These are phyloP conservation scores for Cataglyphis cursor DNA, from an alignment of 2,888 invertebrate genomes.

Conservation along the genomic window DNA sequence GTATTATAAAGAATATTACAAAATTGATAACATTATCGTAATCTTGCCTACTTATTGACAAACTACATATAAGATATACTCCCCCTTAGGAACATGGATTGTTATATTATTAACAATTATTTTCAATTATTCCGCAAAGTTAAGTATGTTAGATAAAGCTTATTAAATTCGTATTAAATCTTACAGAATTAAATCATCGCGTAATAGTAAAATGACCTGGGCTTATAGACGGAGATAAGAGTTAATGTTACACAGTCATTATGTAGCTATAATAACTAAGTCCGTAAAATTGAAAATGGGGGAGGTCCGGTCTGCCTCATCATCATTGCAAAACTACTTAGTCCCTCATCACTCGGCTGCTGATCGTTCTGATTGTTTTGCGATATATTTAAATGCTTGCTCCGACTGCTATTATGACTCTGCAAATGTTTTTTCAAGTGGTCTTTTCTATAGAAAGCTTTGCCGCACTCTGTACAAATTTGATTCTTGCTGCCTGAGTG, in stretches of 20 bases:
- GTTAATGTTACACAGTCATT: constrained; percentile 17
- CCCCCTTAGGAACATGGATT: constrained; percentile 13
- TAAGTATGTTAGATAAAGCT: constrained; percentile 55
- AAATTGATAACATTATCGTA: constrained; percentile 58
- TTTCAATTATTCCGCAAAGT: constrained; percentile 39
- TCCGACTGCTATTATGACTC: constrained; percentile 91
- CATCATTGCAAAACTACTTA: constrained; percentile 83
- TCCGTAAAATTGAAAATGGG: constrained; percentile 84
- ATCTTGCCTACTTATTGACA: constrained; percentile 32
- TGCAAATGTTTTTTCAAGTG: constrained; percentile 93
- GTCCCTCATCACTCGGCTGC: constrained; percentile 79
- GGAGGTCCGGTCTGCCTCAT: constrained; percentile 85
- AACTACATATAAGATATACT: constrained; percentile 36
- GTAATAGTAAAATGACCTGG: constrained; percentile 60
- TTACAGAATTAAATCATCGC: constrained; percentile 56
- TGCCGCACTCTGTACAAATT: constrained; percentile 92
- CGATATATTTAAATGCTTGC: constrained; percentile 88
- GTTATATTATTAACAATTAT: constrained; percentile 58
- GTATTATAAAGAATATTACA: constrained; percentile 65
- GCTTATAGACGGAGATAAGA: constrained; percentile 53
- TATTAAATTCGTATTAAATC: constrained; percentile 46
- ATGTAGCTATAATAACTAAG: constrained; percentile 73
- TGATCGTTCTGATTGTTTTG: constrained; percentile 86
- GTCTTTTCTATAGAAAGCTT: constrained; percentile 93
- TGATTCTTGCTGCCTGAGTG: constrained; percentile 95